Base-by-base conservation (phyloP, 2,113 vertebrate genomes). In the Phyllostomus discolor region DNA sequence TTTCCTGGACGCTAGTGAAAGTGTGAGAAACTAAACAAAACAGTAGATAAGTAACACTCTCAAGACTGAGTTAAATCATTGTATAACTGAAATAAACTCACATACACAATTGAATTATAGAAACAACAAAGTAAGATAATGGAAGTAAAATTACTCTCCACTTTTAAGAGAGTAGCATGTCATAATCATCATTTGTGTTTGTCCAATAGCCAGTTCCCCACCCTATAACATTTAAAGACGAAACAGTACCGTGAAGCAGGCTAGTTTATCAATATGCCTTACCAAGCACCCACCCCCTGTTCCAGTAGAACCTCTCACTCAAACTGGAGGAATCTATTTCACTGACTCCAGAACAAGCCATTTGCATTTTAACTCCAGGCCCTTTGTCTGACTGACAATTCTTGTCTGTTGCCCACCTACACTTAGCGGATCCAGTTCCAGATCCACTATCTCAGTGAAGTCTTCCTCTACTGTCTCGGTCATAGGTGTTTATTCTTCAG, bases 1-100 rank as follows among this genome's bases (percentile, higher is more conserved):
- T 94, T 90, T 50, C 64, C 35, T 59, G 91, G 57, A 24, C 91
- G 57, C 59, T 90, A 95, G n/a, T 85, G 4, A 91, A 96, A 93
- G 52, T 26, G 52, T 64, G 66, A 43, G 43, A 85, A 15, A 94
- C 22, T 80, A 92, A n/a, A 78, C 52, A 90, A 70, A 90, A 19
- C 26, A 57, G 22, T 15, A 91, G 20, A 72, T 59, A 94, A 48
- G 50, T 20, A 4, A 41, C 14, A 24, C 94, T 72, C 76, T 84
- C 54, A 57, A 43, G 10, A 90, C 17, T 88, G 24, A 93, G 16
- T 88, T 87, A 70, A 92, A 94, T 41, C 33, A 92, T 1, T 94
- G n/a, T 35, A 88, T 81, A 92, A 52, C 20, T 90, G 69, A 92
- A 76, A 84, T 59, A 86, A 22, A 93, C 3, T 48, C n/a, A 83